Base-by-base conservation (phyloP, 2,113 vertebrate genomes). In the Coryphaenoides rupestris region DNA sequence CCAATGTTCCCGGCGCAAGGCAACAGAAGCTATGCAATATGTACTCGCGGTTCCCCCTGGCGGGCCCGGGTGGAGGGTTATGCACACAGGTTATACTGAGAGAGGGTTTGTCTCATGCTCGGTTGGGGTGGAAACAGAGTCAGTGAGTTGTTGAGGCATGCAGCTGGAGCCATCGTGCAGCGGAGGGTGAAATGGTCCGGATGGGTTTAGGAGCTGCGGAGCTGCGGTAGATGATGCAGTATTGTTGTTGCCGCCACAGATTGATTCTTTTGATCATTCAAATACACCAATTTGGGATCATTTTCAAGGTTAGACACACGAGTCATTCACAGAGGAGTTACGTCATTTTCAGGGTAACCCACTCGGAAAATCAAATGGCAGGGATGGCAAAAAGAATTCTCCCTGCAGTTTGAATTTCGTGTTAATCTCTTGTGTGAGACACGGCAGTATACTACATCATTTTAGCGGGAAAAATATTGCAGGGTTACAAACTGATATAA, bases 141-240 rank as follows among this genome's bases (percentile, higher is more conserved):
- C 24, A 55, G 68, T 76, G 66, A 80, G 68, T 58, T n/a, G 64
- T 71, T 83, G 82, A 80, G 76, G 75, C 78, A 66, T 61, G 72
- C 60, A 70, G 72, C 58, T 76, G 76, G 69, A 73, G 62, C 60
- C 58, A 33, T 52, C 84, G 86, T 91, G 90, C 88, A 82, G 61
- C 65, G 24, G 12, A 62, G 63, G 50, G 69, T 40, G 6, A 40
- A 40, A 7, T 40, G 9, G 9, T 40, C 33, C 13, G 33, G 33
- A 40, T 40, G 9, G 66, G 73, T 56, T 61, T 60, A 64, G 68
- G 62, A 61, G 57, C n/a, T 61, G 62, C 56, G 64, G 60, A 62
- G 71, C 63, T 66, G 40, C 81, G 73, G 65, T 65, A 76, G 77
- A 82, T 78, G 84, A 84, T 86, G 89, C 89, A 88, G 82, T 68